phyloP scores from a whole-genome alignment of 2,113 vertebrate genomes.

The Cottus gobio region DNA sequence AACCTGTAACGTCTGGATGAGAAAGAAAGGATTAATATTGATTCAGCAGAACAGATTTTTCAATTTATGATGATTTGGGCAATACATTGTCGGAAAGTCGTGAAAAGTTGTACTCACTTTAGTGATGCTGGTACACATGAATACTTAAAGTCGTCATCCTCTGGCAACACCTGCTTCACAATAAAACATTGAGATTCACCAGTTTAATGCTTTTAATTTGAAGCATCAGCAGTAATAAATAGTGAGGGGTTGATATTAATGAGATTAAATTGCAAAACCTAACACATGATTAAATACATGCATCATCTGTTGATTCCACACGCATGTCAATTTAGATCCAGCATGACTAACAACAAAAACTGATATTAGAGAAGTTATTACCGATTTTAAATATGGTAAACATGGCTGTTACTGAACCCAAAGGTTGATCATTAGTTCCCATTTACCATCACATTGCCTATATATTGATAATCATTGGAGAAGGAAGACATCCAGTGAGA shows the following conservation, averaged over 20 bases:
- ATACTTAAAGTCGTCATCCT: too few relatives aligned
- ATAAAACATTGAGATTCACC: too few relatives aligned
- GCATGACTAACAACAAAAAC: background rate
- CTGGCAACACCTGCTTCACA: too few relatives aligned
- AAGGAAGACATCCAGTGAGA: conserved; percentile 47
- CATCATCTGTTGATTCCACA: background rate
- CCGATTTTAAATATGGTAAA: background rate
- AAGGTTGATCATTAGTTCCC: conserved; percentile 4
- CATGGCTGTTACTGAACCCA: background rate
- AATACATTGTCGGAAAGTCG: too few relatives aligned
- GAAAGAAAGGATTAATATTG: background rate
- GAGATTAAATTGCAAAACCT: background rate
- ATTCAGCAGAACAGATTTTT: background rate
- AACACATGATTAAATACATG: background rate
- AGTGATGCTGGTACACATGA: too few relatives aligned
- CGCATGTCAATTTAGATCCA: background rate
- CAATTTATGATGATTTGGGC: background rate
- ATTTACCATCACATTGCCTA: conserved; percentile 1
- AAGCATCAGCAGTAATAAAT: background rate
- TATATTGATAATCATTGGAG: conserved; percentile 7
- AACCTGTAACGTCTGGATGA: background rate
- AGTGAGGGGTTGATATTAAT: background rate
- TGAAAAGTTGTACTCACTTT: background rate
- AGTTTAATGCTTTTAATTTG: too few relatives aligned
- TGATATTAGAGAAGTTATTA: background rate